A percentile compares a stretch with the other conserved stretches of the same genome.
phyloP scores from a whole-genome alignment of 2,113 vertebrate species.

The Calidris pygmaea region DNA sequence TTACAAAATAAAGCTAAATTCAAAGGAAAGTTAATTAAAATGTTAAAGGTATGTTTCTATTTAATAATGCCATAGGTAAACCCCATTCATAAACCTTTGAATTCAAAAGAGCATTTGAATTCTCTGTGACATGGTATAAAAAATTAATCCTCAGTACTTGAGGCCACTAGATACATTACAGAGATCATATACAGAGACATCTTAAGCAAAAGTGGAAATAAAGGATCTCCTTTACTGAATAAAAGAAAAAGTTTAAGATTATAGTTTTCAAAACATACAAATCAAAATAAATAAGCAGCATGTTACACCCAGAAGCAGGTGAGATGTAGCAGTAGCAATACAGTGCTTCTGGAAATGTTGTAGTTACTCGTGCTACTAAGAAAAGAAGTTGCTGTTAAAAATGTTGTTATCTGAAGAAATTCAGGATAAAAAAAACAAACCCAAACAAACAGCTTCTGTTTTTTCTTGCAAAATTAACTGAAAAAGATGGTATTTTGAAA shows the following conservation, averaged over 20 bases:
- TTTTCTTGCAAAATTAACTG: background rate
- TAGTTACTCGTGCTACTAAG: background rate
- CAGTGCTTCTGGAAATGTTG: background rate
- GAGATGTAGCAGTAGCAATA: background rate
- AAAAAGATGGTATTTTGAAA: background rate
- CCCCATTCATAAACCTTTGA: background rate
- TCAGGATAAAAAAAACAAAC: background rate
- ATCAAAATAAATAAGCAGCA: background rate
- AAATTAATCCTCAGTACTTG: background rate
- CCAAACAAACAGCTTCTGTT: background rate
- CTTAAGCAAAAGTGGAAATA: background rate
- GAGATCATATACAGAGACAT: background rate
- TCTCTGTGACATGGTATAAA: background rate
- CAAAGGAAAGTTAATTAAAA: background rate
- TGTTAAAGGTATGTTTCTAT: background rate
- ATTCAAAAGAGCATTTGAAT: background rate
- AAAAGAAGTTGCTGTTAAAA: background rate
- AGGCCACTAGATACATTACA: background rate
- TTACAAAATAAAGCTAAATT: background rate
- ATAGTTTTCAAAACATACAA: background rate
- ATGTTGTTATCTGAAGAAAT: background rate
- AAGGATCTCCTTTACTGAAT: background rate
- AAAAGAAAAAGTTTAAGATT: accelerated
- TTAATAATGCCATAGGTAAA: background rate
- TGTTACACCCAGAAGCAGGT: background rate